These are phyloP conservation scores for Nanorana parkeri DNA, from an alignment of 2,113 vertebrate species.

Conservation along the genomic window DNA sequence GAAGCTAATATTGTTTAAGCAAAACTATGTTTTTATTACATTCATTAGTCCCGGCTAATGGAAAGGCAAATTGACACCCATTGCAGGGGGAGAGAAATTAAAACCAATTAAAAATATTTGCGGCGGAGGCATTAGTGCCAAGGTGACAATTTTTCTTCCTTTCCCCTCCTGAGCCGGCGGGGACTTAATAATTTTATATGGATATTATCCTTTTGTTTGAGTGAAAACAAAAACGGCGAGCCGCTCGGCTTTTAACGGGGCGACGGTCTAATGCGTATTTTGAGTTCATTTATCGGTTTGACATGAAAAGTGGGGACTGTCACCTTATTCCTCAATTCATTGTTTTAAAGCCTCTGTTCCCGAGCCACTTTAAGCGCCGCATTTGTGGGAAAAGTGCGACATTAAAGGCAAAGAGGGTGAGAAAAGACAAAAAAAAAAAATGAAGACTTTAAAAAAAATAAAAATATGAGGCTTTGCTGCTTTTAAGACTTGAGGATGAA, in stretches of 20 bases:
- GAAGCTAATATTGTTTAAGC: slow-evolving; percentile 57
- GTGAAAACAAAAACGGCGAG: slow-evolving; percentile 49
- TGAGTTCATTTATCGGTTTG: slow-evolving; percentile 51
- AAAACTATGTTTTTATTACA: slow-evolving; percentile 56
- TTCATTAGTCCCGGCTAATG: slow-evolving; percentile 51
- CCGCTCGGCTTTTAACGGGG: slow-evolving; percentile 33
- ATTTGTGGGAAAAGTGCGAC: background rate
- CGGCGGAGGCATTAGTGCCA: slow-evolving; percentile 52
- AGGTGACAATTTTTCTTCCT: slow-evolving; percentile 47
- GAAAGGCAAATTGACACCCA: slow-evolving; percentile 57
- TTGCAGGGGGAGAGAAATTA: slow-evolving; percentile 55
- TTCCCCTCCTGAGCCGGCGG: slow-evolving; percentile 2
- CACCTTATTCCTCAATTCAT: background rate
- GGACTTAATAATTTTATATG: slow-evolving; percentile 49
- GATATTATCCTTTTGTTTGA: slow-evolving; percentile 59
- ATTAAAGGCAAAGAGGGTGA: slow-evolving; percentile 22
- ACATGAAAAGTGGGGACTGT: slow-evolving; percentile 49
- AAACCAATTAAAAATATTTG: slow-evolving; percentile 57
- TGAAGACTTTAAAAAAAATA: too few species aligned
- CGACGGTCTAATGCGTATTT: slow-evolving; percentile 41
- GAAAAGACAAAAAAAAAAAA: background rate
- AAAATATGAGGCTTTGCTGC: too few species aligned
- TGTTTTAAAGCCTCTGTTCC: slow-evolving; percentile 16
- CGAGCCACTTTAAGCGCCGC: slow-evolving; percentile 1
- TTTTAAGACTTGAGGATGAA: too few species aligned